Evolutionary conservation across 2,888 invertebrate species (phyloP), one percentile per base, ranked within the genome.

Genomic region (Chrysodeixis includens): DNA sequence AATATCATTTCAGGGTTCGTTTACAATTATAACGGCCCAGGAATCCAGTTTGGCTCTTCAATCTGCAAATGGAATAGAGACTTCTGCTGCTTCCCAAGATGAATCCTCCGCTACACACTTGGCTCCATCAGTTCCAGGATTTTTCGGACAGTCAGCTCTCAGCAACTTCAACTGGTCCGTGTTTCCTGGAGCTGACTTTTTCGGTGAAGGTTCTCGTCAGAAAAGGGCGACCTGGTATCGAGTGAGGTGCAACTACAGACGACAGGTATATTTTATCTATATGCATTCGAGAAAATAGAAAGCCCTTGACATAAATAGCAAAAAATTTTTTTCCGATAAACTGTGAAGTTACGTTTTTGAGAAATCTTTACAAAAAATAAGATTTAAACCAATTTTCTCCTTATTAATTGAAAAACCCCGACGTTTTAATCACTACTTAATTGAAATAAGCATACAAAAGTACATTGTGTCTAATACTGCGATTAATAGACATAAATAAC

Each of bases 21-120:
- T 59, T 9, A 52, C 67, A 20, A 51, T 62, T 54, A 66, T 54
- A 53, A 66, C 56, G 30, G 81, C 77, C 10, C 74, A 74, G 57
- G 56, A 56, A n/a, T 35, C 77, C 32, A 18, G 32, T 60, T 16
- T 18, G 9, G 32, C 72, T 8, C 35, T 14, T 35, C 35, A 35
- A 12, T 54, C 46, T 18, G 46, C 46, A 9, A 18, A 46, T 2
- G 16, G 9, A 4, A 20, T 20, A 10, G 46, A 49, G 18, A 8
- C 10, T 3, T 9, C 46, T 20, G 46, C 18, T 49, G 46, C 18
- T 0, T 20, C 46, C 18, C 46, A 49, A 8, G 46, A 49, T 49
- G 46, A 49, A 20, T 20, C 46, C 20, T 49, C 46, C 10, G 10
- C 46, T 10, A 18, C 46, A 49, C 18, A 18, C 4, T 5, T 40